phyloP scores from a whole-genome alignment of 2,797 vertebrate species.

The Telmatherina bonti region DNA sequence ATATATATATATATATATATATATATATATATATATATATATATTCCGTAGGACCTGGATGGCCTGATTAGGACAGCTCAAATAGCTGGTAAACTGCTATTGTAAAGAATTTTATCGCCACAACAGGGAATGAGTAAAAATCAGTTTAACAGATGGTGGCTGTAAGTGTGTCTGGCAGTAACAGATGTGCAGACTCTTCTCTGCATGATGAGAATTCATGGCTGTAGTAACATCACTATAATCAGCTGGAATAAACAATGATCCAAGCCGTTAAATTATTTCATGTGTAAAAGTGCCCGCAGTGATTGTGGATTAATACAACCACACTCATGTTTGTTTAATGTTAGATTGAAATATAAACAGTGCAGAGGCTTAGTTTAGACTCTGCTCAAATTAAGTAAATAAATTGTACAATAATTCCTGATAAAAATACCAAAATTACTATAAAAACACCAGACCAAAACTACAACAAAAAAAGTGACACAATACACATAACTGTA shows the following conservation, averaged over 20 bases:
- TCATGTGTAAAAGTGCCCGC: slow-evolving; percentile 7
- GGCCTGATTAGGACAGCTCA: slow-evolving; percentile 3
- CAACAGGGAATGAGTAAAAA: neutral
- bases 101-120: neutral
- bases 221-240: neutral
- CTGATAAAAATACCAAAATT: too few species aligned
- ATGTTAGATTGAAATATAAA: slow-evolving; percentile 16
- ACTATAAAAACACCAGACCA: neutral
- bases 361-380: neutral
- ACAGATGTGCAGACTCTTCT: neutral
- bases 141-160: slow-evolving; percentile 5
- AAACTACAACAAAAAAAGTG: neutral
- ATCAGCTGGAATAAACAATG: neutral
- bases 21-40: neutral
- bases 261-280: neutral
- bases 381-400: neutral
- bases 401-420: neutral
- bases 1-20: neutral
- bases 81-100: neutral
- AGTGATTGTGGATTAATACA: neutral
- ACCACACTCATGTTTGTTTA: neutral
- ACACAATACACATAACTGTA: neutral
- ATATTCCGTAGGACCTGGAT: neutral
- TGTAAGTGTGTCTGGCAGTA: slow-evolving; percentile 7
- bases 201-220: neutral